Base-by-base conservation (phyloP, 2,797 vertebrate genomes). In the Xenentodon cancila region DNA sequence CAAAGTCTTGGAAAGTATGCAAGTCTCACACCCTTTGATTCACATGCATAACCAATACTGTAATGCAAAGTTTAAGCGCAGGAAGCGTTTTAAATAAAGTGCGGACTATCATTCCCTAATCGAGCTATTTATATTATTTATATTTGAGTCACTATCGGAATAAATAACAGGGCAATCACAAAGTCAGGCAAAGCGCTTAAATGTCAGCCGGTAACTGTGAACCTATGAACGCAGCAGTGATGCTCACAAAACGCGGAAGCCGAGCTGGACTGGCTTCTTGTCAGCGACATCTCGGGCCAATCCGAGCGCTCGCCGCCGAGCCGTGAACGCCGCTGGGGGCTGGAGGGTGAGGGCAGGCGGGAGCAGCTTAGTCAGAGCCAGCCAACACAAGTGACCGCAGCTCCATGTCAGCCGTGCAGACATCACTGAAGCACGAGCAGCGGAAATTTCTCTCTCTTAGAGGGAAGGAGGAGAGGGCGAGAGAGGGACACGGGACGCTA, bases 351-450 rank as follows among this genome's bases (percentile, higher is more conserved):
- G 21, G 18, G 59, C 16, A 43, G 20, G 64, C 9, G 42, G 45
- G 47, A 25, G 77, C 59, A 61, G 77, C 60, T 52, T 58, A 66
- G 79, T 55, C 73, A 65, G 13, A 63, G 12, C 4, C 30, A 30
- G 7, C 47, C 78, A 55, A 66, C 70, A 64, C 8, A 20, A 90
- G 84, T 89, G 89, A 89, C 89, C 88, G 87, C 86, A 91, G 84
- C 87, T 86, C 67, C 77, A 83, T 84, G 86, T 80, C 84, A 80
- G 50, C 80, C 75, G 62, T n/a, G 74, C 76, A 68, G 72, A 49
- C 80, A 58, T 59, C 48, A 58, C 50, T 45, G 64, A 75, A 67
- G 58, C 48, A 84, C 77, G 75, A 34, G 34, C 62, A 82, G 77
- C 71, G 65, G 71, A 83, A 74, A 70, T 65, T 63, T 77, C 57